Base-by-base conservation (phyloP, 2,888 invertebrate genomes). In the Dasysyrphus albostriatus region DNA sequence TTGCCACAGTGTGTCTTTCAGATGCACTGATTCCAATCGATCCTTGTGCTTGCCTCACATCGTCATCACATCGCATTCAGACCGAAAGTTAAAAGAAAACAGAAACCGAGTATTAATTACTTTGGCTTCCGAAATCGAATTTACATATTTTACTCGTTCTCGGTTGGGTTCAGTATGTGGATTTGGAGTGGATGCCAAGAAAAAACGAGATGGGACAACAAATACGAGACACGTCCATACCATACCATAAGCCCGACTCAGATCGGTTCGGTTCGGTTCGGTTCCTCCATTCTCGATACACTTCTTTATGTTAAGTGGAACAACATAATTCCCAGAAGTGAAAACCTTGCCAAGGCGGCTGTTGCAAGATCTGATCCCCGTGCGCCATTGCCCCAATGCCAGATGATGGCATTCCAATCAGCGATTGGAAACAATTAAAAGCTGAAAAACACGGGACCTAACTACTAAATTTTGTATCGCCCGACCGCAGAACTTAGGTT, bases 101-200 rank as follows among this genome's bases (percentile, higher is more conserved):
- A 87, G 78, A 87, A 87, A 87, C 83, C 89, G 91, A 90, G 91
- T 92, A 92, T 92, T 92, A 92, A 92, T 92, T 92, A 92, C 92
- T 91, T 91, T 91, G 91, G 92, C 92, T 92, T 91, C 92, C 92
- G 92, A 92, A 92, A 92, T 91, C 90, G 90, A 90, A 91, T 91
- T 91, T 92, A 91, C 91, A 91, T 91, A 91, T 90, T 90, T 89
- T 90, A 90, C 91, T 90, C 91, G 90, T 91, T 91, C 54, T n/a
- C n/a, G n/a, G 83, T 67, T 61, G 19, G 54, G 82, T 70, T 56
- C 56, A 54, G 10, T 63, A 63, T 61, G 19, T 32, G 37, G 16
- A 32, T 16, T 19, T 49, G 51, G 29, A 44, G 63, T 4, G 32
- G 32, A 32, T 32, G 32, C 32, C 32, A 32, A 44, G 87, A 80